Percentiles rank a stretch among this genome's conserved stretches.
phyloP scores from a whole-genome alignment of 2,113 vertebrate species.

The Spermophilus dauricus region DNA sequence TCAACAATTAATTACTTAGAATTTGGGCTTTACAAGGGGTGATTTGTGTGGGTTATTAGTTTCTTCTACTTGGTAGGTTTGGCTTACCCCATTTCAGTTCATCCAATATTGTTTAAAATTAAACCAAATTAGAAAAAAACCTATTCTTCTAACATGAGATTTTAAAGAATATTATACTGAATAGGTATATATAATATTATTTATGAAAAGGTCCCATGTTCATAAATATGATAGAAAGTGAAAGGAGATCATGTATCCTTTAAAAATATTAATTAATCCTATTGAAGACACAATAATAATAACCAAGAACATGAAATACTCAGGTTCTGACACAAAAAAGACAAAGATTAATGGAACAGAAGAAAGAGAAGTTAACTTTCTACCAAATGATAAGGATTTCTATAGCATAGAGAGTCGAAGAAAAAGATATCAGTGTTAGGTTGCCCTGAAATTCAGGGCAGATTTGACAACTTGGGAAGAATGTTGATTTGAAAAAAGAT shows the following conservation, averaged over 20 bases:
- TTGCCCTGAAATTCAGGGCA: background rate
- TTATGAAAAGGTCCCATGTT: background rate
- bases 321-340: background rate
- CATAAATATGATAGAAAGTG: background rate
- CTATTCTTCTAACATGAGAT: background rate
- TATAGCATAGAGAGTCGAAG: background rate
- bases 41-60: background rate
- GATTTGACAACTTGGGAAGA: conserved; percentile 47
- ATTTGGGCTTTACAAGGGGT: conserved; percentile 5
- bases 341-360: background rate
- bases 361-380: conserved; percentile 38
- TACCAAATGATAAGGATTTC: conserved; percentile 16
- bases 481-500: conserved; percentile 68
- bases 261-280: background rate
- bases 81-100: background rate
- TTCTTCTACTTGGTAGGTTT: background rate
- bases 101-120: background rate
- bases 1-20: background rate
- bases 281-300: conserved; percentile 47
- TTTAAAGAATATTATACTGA: background rate
- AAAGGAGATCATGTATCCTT: background rate
- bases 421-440: conserved; percentile 7
- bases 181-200: conserved; percentile 31
- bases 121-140: background rate
- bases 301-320: background rate